These are phyloP conservation scores for Abramis brama DNA, from an alignment of 2,113 vertebrate species.

Conservation along the genomic window DNA sequence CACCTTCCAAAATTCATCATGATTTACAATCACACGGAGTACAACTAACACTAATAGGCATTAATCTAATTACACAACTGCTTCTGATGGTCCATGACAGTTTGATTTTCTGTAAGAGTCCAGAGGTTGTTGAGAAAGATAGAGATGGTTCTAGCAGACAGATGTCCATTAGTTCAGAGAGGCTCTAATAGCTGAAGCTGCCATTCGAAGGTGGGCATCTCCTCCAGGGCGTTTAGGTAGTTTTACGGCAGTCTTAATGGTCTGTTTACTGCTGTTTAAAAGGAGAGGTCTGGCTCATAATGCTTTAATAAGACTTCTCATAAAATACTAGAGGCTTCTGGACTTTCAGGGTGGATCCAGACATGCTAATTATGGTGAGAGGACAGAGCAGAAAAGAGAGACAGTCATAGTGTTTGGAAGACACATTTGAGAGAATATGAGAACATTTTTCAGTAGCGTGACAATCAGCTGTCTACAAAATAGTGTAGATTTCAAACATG, in stretches of 20 bases:
- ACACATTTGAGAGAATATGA: conserved; percentile 20
- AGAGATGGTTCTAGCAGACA: conserved; percentile 3
- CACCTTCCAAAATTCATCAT: not conserved
- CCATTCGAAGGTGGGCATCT: not conserved
- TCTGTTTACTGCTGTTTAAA: conserved; percentile 54
- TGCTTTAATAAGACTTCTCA: conserved; percentile 58
- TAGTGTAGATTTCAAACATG: not conserved
- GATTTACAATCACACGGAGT: no score
- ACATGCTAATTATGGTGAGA: conserved; percentile 62
- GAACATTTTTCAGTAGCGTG: not conserved
- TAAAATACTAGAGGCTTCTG: conserved; percentile 44
- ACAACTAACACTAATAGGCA: not conserved
- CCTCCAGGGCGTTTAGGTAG: not conserved
- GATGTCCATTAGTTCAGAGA: conserved; percentile 25
- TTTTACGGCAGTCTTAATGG: conserved; percentile 49
- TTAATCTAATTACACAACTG: not conserved
- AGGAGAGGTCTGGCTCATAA: conserved; percentile 58
- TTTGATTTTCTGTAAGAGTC: not conserved
- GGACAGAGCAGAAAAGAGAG: not conserved
- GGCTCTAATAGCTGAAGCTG: not conserved
- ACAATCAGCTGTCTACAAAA: not conserved
- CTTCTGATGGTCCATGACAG: not conserved
- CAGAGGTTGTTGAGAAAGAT: not conserved
- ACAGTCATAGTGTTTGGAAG: not conserved
- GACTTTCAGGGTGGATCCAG: conserved; percentile 48